Evolutionary conservation across 2,797 vertebrate species (phyloP), one percentile per base, ranked within the genome.

Genomic region (Pantherophis alleghaniensis): DNA sequence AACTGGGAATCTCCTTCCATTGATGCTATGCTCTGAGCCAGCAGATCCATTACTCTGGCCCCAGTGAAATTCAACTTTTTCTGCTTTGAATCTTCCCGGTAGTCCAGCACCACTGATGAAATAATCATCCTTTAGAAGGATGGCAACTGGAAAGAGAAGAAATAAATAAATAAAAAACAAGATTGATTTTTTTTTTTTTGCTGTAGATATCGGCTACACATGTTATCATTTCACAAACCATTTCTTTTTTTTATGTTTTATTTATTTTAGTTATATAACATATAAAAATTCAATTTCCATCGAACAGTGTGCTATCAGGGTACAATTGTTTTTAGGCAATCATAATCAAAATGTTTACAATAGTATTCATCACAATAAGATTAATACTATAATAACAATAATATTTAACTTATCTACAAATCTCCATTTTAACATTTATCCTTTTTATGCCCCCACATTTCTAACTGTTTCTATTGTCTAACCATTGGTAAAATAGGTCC

Each of bases 61-160:
- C 99, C 99, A 99, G 95, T 99, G 99, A 96, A 99, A 99, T 96
- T 99, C 99, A 93, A 99, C 98, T 97, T 99, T 99, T 96, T 99
- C 99, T 0, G 98, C 99, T 96, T 99, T 99, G 97, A 99, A 99
- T 96, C 99, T 98, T 86, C 99, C 99, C 0, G 99, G 99, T 86
- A 99, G 97, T 32, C 99, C 99, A 0, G 99, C 99, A 37, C 99
- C 99, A 0, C 98, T 98, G 96, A 99, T 98, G 95, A 99, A 99
- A 97, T 99, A 99, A 96, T 99, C 98, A 24, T 99, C 99, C 97
- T 99, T 99, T 96, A 99, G 97, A 94, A 99, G 98, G 94, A 99
- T 98, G 95, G 99, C 98, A 96, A 99, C 99, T 99, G 98, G 56
- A 91, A 28, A 92, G 91, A 92, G 53, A 57, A 57, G 94, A 91